These are phyloP conservation scores for Penelope pileata DNA, from an alignment of 2,113 vertebrate genomes.

Conservation along the genomic window DNA sequence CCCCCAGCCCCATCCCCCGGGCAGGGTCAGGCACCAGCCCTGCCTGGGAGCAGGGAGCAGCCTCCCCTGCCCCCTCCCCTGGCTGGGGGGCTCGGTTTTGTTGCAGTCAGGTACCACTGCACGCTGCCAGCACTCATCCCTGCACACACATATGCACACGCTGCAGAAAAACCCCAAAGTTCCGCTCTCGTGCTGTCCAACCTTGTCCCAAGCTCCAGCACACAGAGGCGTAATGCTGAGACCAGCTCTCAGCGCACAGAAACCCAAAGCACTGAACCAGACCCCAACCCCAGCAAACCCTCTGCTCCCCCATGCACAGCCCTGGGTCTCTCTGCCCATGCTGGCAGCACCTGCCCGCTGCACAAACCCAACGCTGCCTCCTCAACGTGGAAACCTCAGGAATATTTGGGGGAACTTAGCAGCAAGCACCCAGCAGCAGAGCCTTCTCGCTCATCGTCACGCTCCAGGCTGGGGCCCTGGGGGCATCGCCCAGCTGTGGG, in stretches of 20 bases:
- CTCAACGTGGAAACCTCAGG: background rate
- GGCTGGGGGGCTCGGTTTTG: background rate
- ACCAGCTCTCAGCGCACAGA: background rate
- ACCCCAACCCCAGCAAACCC: background rate
- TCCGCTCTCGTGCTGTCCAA: background rate
- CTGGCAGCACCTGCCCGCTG: background rate
- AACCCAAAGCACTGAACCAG: background rate
- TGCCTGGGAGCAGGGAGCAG: too few species aligned
- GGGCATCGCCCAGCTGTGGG: background rate
- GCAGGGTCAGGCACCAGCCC: too few species aligned
- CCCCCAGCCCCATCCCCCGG: too few species aligned
- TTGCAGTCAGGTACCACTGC: background rate
- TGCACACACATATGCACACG: accelerated
- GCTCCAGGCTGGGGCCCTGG: background rate
- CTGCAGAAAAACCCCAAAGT: background rate
- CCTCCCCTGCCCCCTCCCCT: too few species aligned
- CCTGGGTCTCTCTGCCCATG: background rate
- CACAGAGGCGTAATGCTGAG: background rate
- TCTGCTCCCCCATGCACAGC: background rate
- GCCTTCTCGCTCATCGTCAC: background rate
- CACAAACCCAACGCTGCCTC: background rate
- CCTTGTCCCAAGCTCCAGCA: accelerated
- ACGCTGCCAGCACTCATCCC: accelerated
- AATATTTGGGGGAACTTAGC: background rate
- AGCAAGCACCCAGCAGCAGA: background rate